Percentiles rank a stretch among this genome's conserved stretches.
These are phyloP conservation scores for Stenodema calcarata DNA, from an alignment of 2,888 invertebrate genomes.

Conservation along the genomic window DNA sequence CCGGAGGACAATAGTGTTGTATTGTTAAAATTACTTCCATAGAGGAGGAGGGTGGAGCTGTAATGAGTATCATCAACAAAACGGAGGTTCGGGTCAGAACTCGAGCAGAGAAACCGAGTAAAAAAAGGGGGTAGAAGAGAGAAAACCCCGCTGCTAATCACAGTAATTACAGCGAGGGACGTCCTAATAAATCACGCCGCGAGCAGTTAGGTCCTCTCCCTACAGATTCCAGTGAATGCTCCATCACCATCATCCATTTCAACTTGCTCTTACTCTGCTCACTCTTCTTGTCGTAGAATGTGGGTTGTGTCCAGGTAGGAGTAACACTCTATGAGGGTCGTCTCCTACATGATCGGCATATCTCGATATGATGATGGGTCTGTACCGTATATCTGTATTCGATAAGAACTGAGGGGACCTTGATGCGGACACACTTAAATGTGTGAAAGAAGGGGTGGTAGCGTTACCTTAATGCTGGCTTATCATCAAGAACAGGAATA, in stretches of 20 bases:
- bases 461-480: too few species aligned
- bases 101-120: neutral
- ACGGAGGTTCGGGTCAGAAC: neutral
- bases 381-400: too few species aligned
- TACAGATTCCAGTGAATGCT: neutral
- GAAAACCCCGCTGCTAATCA: neutral
- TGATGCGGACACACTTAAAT: too few species aligned
- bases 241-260: neutral
- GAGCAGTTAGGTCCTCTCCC: neutral
- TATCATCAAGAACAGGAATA: too few species aligned
- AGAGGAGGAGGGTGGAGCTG: neutral
- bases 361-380: too few species aligned
- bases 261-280: neutral
- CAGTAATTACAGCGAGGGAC: neutral
- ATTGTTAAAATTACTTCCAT: neutral
- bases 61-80: slow-evolving; percentile 2
- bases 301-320: neutral
- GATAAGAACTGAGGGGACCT: too few species aligned
- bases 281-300: neutral
- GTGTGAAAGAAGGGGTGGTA: too few species aligned
- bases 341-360: too few species aligned
- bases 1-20: neutral
- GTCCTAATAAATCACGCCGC: neutral
- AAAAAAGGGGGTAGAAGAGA: neutral
- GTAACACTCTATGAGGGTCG: too few species aligned